phyloP scores from a whole-genome alignment of 2,797 vertebrate species.

The Pristis pectinata region DNA sequence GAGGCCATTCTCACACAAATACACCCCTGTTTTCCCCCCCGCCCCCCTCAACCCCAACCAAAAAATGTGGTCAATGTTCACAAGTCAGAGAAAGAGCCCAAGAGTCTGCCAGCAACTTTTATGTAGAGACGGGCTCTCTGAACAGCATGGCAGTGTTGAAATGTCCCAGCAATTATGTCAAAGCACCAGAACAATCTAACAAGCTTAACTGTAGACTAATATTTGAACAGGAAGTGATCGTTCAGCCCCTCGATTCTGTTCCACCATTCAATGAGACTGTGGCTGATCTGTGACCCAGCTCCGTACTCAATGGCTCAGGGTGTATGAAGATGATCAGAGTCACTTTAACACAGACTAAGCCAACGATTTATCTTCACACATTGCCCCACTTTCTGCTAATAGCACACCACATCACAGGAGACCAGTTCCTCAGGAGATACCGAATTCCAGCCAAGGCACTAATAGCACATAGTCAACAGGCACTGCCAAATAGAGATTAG shows the following conservation, averaged over 20 bases:
- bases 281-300: not conserved
- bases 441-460: not conserved
- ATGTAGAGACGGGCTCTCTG: not conserved
- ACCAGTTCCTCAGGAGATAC: not conserved
- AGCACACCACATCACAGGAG: not conserved
- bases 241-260: not conserved
- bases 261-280: not conserved
- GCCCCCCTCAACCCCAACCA: not conserved
- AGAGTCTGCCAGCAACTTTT: not conserved
- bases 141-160: not conserved
- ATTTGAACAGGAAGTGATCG: not conserved
- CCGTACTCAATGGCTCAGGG: not conserved
- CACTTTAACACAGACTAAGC: not conserved
- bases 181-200: not conserved
- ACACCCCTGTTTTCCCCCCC: not conserved
- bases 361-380: not conserved
- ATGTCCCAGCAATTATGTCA: not conserved
- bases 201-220: not conserved
- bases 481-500: not conserved
- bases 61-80: not conserved
- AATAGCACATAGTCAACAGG: not conserved
- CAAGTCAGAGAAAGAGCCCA: not conserved
- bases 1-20: too few species aligned
- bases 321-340: not conserved
- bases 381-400: not conserved